A percentile compares a stretch with the other conserved stretches of the same genome.
These are phyloP conservation scores for Sebastes reedi DNA, from an alignment of 2,797 vertebrate genomes.

Conservation along the genomic window DNA sequence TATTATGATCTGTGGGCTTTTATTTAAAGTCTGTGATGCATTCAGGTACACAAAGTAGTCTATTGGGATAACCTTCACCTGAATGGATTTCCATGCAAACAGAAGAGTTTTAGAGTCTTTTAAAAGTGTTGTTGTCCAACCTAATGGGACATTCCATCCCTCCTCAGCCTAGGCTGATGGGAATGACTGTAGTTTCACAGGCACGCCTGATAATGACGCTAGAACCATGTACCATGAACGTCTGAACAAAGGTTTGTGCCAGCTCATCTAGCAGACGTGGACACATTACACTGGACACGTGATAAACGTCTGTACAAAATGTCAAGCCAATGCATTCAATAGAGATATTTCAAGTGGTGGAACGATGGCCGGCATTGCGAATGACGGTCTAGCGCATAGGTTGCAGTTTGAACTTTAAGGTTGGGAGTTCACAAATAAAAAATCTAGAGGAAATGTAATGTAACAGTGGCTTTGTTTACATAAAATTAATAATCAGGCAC, in stretches of 20 bases:
- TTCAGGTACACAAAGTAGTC: background rate
- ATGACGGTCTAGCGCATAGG: background rate
- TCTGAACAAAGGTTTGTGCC: background rate
- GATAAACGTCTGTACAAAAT: background rate
- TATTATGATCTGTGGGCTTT: background rate
- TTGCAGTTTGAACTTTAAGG: too few species aligned
- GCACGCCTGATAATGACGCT: background rate
- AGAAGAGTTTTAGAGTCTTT: background rate
- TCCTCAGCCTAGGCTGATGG: background rate
- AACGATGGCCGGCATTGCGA: background rate
- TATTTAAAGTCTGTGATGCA: background rate
- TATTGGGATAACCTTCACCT: background rate
- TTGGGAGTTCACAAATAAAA: too few species aligned
- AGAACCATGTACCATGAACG: background rate
- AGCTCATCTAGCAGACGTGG: background rate
- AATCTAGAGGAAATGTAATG: too few species aligned
- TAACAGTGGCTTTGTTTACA: too few species aligned
- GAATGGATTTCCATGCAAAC: background rate
- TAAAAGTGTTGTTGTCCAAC: background rate
- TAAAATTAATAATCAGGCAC: too few species aligned
- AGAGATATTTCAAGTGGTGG: background rate
- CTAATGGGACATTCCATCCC: background rate
- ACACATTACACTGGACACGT: background rate
- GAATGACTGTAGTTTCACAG: background rate
- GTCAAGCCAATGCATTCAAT: background rate